Evolutionary conservation across 2,797 vertebrate genomes (phyloP).

Genomic region (Mormyrops boulengeri): DNA sequence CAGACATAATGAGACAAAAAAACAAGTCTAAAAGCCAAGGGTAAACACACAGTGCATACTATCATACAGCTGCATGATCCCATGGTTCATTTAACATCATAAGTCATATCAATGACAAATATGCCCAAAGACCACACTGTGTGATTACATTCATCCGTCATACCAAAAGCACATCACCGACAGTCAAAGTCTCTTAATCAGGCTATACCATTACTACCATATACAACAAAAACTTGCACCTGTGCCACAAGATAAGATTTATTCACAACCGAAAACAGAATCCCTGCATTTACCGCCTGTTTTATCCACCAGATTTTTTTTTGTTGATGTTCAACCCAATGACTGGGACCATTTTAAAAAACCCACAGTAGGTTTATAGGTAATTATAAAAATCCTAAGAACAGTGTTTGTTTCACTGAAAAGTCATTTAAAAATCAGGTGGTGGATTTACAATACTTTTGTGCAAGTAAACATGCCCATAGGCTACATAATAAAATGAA

Average conservation of each 20-base stretch:
- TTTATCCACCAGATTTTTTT: background rate
- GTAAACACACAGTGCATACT: background rate
- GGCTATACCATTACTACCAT: background rate
- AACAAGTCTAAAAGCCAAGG: background rate
- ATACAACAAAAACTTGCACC: background rate
- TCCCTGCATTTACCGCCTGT: background rate
- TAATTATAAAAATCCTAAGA: background rate
- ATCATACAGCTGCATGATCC: background rate
- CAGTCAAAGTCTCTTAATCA: background rate
- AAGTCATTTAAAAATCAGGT: background rate
- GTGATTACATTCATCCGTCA: background rate
- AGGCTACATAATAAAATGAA: background rate
- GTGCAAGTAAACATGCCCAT: background rate
- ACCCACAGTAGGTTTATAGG: background rate
- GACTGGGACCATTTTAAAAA: background rate
- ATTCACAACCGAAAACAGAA: background rate
- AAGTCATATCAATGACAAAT: background rate
- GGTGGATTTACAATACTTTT: background rate
- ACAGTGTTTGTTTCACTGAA: background rate
- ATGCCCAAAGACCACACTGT: background rate
- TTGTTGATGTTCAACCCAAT: background rate
- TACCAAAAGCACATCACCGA: background rate
- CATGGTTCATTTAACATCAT: background rate
- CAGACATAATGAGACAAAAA: background rate
- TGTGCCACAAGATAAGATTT: background rate